Evolutionary conservation across 2,888 invertebrate species (phyloP).

Genomic region (Drosophila flavopinicola): DNA sequence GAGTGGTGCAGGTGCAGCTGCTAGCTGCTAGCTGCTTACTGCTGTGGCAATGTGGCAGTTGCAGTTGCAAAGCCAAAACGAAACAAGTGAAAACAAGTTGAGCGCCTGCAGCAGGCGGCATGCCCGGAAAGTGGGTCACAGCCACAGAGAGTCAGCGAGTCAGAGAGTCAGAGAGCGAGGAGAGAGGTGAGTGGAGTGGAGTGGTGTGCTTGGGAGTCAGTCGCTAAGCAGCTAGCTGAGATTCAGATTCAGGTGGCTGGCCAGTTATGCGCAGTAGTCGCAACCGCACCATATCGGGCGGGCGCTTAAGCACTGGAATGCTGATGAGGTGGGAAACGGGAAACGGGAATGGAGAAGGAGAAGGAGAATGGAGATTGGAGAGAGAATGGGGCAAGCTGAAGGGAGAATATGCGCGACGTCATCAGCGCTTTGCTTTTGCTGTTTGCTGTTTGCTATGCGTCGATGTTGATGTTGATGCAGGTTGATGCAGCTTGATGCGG

Average conservation of each 20-base stretch:
- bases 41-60: slow-evolving; percentile 17
- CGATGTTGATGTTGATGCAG: slow-evolving; percentile 13
- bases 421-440: slow-evolving; percentile 41
- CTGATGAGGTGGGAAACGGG: slow-evolving; percentile 53
- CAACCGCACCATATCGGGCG: slow-evolving; percentile 45
- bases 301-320: slow-evolving; percentile 58
- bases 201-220: slow-evolving; percentile 10
- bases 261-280: slow-evolving; percentile 60
- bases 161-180: slow-evolving; percentile 1
- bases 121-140: slow-evolving; percentile 74
- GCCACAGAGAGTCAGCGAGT: slow-evolving; percentile 49
- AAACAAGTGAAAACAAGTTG: slow-evolving; percentile 78
- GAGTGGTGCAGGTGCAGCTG: slow-evolving; percentile 46
- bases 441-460: slow-evolving; percentile 28
- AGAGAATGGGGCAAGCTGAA: not conserved
- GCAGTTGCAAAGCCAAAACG: slow-evolving; percentile 55
- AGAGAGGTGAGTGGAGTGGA: not conserved
- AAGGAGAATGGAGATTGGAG: slow-evolving; percentile 9
- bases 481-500: slow-evolving; percentile 13
- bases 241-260: slow-evolving; percentile 59
- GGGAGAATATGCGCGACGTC: slow-evolving; percentile 48
- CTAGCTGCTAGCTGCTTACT: slow-evolving; percentile 34
- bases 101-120: slow-evolving; percentile 52
- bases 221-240: slow-evolving; percentile 45
- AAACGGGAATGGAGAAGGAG: too few relatives aligned